These are phyloP conservation scores for Galemys pyrenaicus DNA, from an alignment of 2,113 vertebrate species.

Conservation along the genomic window DNA sequence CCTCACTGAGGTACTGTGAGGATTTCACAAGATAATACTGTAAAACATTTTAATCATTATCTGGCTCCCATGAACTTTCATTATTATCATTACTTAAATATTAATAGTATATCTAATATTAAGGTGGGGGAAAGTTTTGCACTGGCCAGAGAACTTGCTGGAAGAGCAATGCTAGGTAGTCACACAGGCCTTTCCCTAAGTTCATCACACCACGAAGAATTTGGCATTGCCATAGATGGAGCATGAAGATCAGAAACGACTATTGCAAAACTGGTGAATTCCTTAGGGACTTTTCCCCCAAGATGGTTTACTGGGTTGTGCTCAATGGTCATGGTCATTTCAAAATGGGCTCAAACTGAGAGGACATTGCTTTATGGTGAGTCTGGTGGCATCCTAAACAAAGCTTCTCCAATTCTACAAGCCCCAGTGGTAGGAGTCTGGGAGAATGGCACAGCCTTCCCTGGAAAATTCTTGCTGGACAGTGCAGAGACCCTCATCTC, in stretches of 20 bases:
- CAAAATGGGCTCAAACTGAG: neutral
- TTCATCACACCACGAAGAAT: neutral
- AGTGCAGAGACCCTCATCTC: neutral
- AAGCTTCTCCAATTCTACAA: neutral
- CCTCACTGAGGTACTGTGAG: neutral
- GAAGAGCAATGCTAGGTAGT: neutral
- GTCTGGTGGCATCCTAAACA: neutral
- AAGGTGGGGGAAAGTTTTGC: neutral
- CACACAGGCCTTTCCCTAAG: neutral
- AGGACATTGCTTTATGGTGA: neutral
- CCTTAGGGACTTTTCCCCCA: neutral
- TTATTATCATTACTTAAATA: neutral
- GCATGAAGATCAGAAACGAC: neutral
- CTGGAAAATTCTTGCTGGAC: neutral
- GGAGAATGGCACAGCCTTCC: neutral
- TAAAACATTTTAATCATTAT: neutral
- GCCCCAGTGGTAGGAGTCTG: neutral
- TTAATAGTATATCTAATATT: neutral
- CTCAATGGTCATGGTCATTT: neutral
- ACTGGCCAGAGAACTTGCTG: neutral
- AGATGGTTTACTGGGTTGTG: neutral
- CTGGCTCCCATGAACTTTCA: neutral
- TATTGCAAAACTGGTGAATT: neutral
- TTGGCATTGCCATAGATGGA: neutral
- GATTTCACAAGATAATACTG: neutral